Percentiles rank a stretch among this genome's conserved stretches.
phyloP scores from a whole-genome alignment of 2,797 vertebrate species.

The Etheostoma perlongum region DNA sequence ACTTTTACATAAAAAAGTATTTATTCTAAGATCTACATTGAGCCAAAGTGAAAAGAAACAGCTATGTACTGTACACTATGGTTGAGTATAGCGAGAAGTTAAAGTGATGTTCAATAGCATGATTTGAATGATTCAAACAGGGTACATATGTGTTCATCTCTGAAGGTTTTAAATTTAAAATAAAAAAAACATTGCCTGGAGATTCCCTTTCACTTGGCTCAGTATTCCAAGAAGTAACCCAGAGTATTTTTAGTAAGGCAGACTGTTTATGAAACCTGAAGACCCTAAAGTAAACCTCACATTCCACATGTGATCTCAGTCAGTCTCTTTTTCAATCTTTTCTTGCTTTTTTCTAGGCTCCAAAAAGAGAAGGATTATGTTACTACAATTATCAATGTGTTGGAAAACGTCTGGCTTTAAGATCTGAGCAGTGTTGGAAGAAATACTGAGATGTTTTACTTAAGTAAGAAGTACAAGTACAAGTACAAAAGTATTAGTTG shows the following conservation, averaged over 20 bases:
- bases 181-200: not conserved
- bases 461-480: too few relatives aligned
- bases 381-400: too few relatives aligned
- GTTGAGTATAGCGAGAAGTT: not conserved
- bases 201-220: not conserved
- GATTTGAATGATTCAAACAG: not conserved
- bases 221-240: not conserved
- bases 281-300: not conserved
- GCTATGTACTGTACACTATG: too few relatives aligned
- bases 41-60: not conserved
- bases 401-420: too few relatives aligned
- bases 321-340: not conserved
- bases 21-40: not conserved
- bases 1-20: not conserved
- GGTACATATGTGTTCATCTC: not conserved
- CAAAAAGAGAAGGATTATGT: too few relatives aligned
- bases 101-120: not conserved
- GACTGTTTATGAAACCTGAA: slow-evolving; percentile 2
- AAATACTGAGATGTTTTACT: too few relatives aligned
- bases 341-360: too few relatives aligned
- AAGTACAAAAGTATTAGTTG: too few relatives aligned
- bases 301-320: not conserved
- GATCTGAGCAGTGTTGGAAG: too few relatives aligned
- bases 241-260: not conserved
- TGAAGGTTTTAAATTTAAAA: too few relatives aligned